These are phyloP conservation scores for Nesogale talazaci DNA, from an alignment of 2,113 vertebrate species.

Conservation along the genomic window DNA sequence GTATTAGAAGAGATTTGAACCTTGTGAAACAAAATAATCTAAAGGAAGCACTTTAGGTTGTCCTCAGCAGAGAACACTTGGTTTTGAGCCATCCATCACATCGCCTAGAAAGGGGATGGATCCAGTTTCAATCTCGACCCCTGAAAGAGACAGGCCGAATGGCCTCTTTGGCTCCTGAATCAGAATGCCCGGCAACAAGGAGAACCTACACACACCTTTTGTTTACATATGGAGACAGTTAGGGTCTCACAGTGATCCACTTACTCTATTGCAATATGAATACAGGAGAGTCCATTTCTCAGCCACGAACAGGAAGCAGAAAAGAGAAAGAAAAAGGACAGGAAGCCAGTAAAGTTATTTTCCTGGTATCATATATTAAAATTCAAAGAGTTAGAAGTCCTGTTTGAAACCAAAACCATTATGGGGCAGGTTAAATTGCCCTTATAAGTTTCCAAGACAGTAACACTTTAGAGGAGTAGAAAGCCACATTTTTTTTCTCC, in stretches of 20 bases:
- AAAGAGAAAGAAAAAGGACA: too few species aligned
- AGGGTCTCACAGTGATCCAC: background rate
- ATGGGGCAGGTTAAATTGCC: too few species aligned
- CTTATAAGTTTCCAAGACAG: too few species aligned
- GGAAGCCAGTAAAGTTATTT: conserved; percentile 12
- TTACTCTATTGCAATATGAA: background rate
- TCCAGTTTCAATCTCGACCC: background rate
- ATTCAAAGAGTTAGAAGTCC: conserved; percentile 1
- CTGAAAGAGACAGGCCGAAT: background rate
- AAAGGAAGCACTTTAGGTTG: background rate
- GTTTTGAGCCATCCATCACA: background rate
- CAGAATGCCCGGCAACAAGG: background rate
- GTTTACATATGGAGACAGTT: background rate
- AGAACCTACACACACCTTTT: background rate
- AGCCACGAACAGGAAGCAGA: conserved; percentile 24
- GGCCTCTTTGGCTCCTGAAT: background rate
- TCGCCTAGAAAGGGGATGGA: background rate
- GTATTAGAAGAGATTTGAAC: background rate
- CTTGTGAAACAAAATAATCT: background rate
- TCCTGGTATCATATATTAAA: conserved; percentile 29
- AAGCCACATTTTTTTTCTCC: too few species aligned
- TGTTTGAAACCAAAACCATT: too few species aligned
- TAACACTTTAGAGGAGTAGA: too few species aligned
- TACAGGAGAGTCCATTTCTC: conserved; percentile 29
- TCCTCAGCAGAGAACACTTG: background rate